Evolutionary conservation across 2,797 vertebrate genomes (phyloP), one percentile per base, ranked within the genome.

Genomic region (Australoheros facetus): DNA sequence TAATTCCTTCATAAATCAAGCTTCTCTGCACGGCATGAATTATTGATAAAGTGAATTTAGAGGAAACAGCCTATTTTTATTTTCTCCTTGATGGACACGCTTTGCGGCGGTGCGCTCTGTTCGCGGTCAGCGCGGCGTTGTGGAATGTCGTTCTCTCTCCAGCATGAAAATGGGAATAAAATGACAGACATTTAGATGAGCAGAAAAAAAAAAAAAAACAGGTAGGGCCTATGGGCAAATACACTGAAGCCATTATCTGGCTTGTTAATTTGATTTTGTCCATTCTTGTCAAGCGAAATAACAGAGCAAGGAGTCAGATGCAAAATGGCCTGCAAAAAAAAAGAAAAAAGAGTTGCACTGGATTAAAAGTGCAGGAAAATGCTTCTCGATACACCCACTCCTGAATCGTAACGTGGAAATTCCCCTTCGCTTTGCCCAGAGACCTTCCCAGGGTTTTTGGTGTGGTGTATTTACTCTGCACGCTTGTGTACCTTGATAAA

Each of bases 1-100:
- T 92, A 89, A 93, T 91, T 93, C 88, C 78, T 82, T 84, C 93
- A 93, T 93, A 93, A 94, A 93, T 94, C 90, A 93, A 85, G 83
- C 87, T 59, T 87, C 88, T 77, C 74, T 64, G 84, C 87, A 56
- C 17, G 21, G 56, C 89, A 92, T 93, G 88, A 94, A 94, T 95
- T 94, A 94, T 91, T 91, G 91, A 94, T 90, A 77, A 84, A 84
- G 77, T 85, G 84, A 89, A 92, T 94, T 93, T 85, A 87, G 85
- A 92, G 91, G 93, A 93, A 92, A 91, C 85, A 21, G 85, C 71
- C 76, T 88, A 86, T 93, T 94, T 93, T 93, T 93, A 92, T 90
- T 93, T 92, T 83, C 81, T 81, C 77, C 85, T 89, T 90, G 92
- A 92, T 89, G 88, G 89, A 91, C 89, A 39, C 88, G 89, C 90